Base-by-base conservation (phyloP, 2,888 invertebrate species). In the Amiota minor region DNA sequence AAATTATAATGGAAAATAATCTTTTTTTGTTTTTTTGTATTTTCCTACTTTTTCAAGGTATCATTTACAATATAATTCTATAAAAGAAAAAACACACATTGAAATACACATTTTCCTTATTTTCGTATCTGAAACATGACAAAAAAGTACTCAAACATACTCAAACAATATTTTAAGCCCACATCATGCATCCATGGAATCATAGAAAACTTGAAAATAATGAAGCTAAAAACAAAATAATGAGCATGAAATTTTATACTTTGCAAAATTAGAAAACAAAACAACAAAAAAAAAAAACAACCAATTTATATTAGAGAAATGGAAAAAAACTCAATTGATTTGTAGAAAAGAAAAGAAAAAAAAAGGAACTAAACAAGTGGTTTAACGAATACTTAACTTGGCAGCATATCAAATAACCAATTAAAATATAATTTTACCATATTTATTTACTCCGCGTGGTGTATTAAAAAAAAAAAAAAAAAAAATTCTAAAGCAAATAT, bases 231-330 rank as follows among this genome's bases (percentile, higher is more conserved):
- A 59, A 20, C 4, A n/a, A 62, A 62, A 35, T 35, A 35, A 62
- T 9, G 62, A 4, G n/a, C 12, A 4, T 80, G 85, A 75, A 81
- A 83, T 83, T 79, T 81, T 86, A 83, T 83, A 83, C 73, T 75
- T 78, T 76, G 75, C 77, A 82, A 77, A 85, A 81, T n/a, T n/a
- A n/a, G n/a, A 83, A 78, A 6, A 6, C 2, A 59, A 16, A 35
- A 53, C 11, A 56, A 70, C 72, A 49, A 70, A 61, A 55, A 49
- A 61, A 67, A 64, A 62, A 67, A 56, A 56, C 45, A 55, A 49
- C 67, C 61, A 16, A 16, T n/a, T 18, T 53, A 59, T 20, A 6
- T 10, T 9, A 59, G 12, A 59, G 59, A 59, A 23, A 59, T 14
- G 45, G n/a, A 62, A 62, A 62, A 1, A 35, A 53, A 53, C 53